A percentile compares a stretch with the other conserved stretches of the same genome.
Conservation (phyloP, 2,797 vertebrate genomes). For the Dermochelys coriacea region DNA sequence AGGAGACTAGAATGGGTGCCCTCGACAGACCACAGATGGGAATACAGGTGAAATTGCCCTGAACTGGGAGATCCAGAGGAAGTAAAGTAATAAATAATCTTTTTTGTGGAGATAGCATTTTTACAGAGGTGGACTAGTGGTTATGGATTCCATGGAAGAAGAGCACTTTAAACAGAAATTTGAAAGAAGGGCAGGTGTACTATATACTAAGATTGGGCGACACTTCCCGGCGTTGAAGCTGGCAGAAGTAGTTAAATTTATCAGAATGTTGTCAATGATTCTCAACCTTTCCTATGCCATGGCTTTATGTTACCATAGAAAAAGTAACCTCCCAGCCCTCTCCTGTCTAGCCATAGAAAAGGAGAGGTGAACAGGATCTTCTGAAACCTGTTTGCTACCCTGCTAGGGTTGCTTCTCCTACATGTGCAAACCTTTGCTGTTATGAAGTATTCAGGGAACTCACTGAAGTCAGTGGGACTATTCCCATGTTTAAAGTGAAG, state of each 20-base stretch:
- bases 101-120: neutral
- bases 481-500: neutral
- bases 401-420: neutral
- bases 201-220: neutral
- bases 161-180: neutral
- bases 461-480: no score
- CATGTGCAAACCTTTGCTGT: rapidly evolving
- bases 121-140: neutral
- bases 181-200: neutral
- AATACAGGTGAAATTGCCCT: neutral
- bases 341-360: neutral
- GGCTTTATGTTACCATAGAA: no score
- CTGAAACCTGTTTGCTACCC: neutral
- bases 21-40: no score
- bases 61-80: neutral
- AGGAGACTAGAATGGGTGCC: no score
- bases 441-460: no score
- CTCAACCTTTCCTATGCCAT: neutral
- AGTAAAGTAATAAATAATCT: neutral
- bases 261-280: neutral
- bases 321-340: neutral
- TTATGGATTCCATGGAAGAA: neutral
- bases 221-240: neutral
- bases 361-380: rapidly evolving
- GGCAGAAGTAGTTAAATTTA: neutral